Evolutionary conservation across 2,888 invertebrate species (phyloP), one percentile per base, ranked within the genome.

Genomic region (Patella ulyssiponensis): DNA sequence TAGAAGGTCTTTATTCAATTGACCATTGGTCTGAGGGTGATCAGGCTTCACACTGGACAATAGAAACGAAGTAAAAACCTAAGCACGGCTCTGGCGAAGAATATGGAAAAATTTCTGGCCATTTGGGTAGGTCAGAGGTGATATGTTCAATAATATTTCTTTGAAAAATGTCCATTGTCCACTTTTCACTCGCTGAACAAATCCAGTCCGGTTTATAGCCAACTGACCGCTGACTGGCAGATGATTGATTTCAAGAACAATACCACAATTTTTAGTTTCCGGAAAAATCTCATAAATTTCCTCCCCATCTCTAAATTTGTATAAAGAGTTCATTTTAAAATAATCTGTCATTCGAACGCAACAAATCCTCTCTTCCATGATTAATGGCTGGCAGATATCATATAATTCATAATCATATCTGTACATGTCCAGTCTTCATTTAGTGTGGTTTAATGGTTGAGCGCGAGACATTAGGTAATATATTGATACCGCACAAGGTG

Each of bases 141-240:
- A 64, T 11, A 23, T 64, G 64, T 64, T 64, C 64, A 64, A 64
- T 64, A 64, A 64, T 64, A 64, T 64, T 64, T 64, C 64, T 23
- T 23, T 64, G 12, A 64, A 64, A 64, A 23, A 20, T 44, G 23
- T 14, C 64, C 23, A 23, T 64, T 64, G 64, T 64, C 64, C 64
- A 64, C 64, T 64, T 64, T 64, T 64, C 64, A 17, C 20, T 23
- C 2, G 14, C 20, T 64, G 64, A 14, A 64, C 64, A 64, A 64
- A 64, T 64, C 20, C n/a, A 64, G 64, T 64, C 11, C n/a, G 17
- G 14, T 64, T 64, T 64, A 64, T 64, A 23, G 64, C 14, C 64
- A 23, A 64, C 64, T 64, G 64, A 64, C 64, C 64, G 20, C 7
- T 64, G 23, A 12, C 23, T 64, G 64, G 23, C 64, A 64, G 64